Evolutionary conservation across 2,888 invertebrate species (phyloP), one percentile per base, ranked within the genome.

Genomic region (Oscheius sp.): DNA sequence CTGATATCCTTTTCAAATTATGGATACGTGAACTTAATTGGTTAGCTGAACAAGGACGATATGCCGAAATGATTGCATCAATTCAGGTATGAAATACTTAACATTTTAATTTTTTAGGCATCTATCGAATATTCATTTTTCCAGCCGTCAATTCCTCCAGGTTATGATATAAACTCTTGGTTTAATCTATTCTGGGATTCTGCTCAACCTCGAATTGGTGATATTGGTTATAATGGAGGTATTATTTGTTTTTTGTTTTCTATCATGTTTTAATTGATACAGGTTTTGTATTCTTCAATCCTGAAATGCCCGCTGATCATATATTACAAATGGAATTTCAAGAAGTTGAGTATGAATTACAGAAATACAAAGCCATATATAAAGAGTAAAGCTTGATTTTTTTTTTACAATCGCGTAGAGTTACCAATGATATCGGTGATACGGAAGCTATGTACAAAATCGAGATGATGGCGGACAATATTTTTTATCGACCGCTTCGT

Each of bases 31-130:
- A 49, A 24, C 14, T 67, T 20, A 47, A 45, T 6, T 67, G 44
- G 33, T 26, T 47, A 2, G 9, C 59, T 2, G 59, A 30, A 20
- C 33, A 41, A 33, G 67, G 67, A 5, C 32, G 33, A 17, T 6
- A 3, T 2, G 67, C 61, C 14, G n/a, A 17, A 22, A 59, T 59
- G 12, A 47, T 67, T 17, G 67, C 67, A 22, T 67, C 67, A 17
- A 32, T 67, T 26, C 67, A 67, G 47, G 67, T 47, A 67, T 24
- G 28, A 4, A 24, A 2, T 14, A 32, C 24, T 30, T 22, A 12
- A 22, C 20, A n/a, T 8, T 22, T 2, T 49, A 9, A 17, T 22
- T 5, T 9, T 51, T n/a, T n/a, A 50, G 64, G 64, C 64, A 5
- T 51, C 64, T 1, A 26, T 64, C 22, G 64, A 64, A 24, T 32